Percentiles rank a stretch among this genome's conserved stretches.
Evolutionary conservation across 2,797 vertebrate genomes (phyloP).

Genomic region (Poecilia wingei): DNA sequence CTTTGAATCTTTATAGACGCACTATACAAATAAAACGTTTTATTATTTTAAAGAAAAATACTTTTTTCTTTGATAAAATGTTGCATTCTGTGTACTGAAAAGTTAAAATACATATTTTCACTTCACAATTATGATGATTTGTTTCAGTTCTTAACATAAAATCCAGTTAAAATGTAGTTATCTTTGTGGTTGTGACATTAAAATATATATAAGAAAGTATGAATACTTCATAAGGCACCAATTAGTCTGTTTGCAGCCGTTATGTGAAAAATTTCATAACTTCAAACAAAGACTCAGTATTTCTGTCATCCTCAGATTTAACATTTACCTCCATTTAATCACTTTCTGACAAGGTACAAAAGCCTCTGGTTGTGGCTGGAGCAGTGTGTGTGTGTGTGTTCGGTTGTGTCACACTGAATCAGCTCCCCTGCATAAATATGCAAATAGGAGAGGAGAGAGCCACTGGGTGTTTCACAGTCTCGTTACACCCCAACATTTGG

Average conservation of each 20-base stretch:
- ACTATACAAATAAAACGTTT: too few species aligned
- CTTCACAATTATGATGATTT: background rate
- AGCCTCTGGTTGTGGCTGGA: constrained; percentile 41
- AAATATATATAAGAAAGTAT: background rate
- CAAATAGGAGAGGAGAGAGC: constrained; percentile 53
- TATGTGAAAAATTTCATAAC: background rate
- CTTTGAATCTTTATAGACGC: too few species aligned
- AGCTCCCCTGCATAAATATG: constrained; percentile 65
- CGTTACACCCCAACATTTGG: constrained; percentile 57
- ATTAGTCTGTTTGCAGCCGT: background rate
- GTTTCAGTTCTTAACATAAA: background rate
- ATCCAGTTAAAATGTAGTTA: background rate
- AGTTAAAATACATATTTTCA: background rate
- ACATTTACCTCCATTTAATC: constrained; percentile 17
- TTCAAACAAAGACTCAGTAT: background rate
- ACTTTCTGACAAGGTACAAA: constrained; percentile 21
- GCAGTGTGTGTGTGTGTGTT: constrained; percentile 24
- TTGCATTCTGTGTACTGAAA: background rate
- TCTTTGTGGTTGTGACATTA: background rate
- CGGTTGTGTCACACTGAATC: constrained; percentile 55
- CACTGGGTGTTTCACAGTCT: constrained; percentile 55
- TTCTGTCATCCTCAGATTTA: constrained; percentile 12
- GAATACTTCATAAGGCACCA: background rate
- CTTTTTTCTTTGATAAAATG: background rate
- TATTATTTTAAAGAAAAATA: background rate